A percentile compares a stretch with the other conserved stretches of the same genome.
These are phyloP conservation scores for Lanistes nyassanus DNA, from an alignment of 1,140 invertebrate species.

Conservation along the genomic window DNA sequence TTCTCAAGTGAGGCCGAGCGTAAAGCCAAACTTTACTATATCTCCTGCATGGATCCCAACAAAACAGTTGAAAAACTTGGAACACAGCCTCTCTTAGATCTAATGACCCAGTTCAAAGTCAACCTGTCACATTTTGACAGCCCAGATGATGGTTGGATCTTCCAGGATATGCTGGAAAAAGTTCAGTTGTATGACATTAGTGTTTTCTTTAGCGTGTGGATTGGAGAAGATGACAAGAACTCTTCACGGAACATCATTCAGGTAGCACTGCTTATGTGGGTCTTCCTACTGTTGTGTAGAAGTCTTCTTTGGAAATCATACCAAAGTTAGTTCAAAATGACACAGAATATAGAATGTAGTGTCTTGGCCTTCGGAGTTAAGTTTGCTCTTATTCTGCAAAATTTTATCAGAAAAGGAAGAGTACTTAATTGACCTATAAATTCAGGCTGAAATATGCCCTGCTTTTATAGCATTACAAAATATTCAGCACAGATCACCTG, in stretches of 20 bases:
- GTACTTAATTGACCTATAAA: too few species aligned
- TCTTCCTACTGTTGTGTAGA: too few species aligned
- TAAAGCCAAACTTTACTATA: conserved; percentile 91
- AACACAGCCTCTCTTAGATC: conserved; percentile 80
- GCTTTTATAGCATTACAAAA: too few species aligned
- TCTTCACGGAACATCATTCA: conserved; percentile 88
- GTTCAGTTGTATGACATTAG: conserved; percentile 85
- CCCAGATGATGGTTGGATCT: conserved; percentile 75
- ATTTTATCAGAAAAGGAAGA: too few species aligned
- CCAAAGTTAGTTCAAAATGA: too few species aligned
- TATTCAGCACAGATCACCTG: too few species aligned
- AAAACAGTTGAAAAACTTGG: conserved; percentile 88
- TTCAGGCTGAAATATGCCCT: too few species aligned
- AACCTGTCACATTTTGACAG: conserved; percentile 67
- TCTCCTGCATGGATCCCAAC: conserved; percentile 92
- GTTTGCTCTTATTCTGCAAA: too few species aligned
- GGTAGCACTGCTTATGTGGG: conserved; percentile 69
- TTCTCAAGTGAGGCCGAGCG: conserved; percentile 79
- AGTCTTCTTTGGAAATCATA: too few species aligned
- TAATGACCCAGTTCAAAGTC: conserved; percentile 79
- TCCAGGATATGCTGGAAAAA: conserved; percentile 81
- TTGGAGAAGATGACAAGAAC: conserved; percentile 93
- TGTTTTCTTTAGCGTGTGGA: conserved; percentile 82
- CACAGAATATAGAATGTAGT: too few species aligned
- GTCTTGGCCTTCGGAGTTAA: too few species aligned